These are phyloP conservation scores for Drosophila mercatorum DNA, from an alignment of 2,888 invertebrate species.

Conservation along the genomic window DNA sequence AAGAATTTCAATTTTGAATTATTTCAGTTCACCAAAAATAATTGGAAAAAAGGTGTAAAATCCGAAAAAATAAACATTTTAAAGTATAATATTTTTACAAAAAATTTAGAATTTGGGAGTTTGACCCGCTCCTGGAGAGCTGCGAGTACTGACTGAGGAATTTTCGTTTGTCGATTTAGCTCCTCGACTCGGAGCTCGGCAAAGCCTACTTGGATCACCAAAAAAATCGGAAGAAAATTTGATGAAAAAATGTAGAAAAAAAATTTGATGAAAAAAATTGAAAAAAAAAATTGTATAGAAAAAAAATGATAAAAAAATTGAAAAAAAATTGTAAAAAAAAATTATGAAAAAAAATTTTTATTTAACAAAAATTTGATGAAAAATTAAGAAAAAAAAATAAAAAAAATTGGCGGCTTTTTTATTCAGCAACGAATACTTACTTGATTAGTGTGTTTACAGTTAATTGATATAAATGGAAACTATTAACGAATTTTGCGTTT, in stretches of 20 bases:
- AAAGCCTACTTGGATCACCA: constrained; percentile 7
- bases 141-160: constrained; percentile 13
- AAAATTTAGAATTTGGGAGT: constrained; percentile 22
- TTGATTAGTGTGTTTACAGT: not conserved
- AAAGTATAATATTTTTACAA: not conserved
- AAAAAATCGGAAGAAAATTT: not conserved
- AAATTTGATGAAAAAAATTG: too few species aligned
- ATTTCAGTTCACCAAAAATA: not conserved
- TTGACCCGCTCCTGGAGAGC: constrained; percentile 3
- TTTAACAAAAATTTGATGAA: too few species aligned
- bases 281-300: too few species aligned
- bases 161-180: not conserved
- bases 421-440: not conserved
- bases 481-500: not conserved
- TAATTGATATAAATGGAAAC: not conserved
- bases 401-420: too few species aligned
- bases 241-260: too few species aligned
- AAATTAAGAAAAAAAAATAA: too few species aligned
- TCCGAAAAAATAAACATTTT: not conserved
- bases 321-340: too few species aligned
- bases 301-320: too few species aligned
- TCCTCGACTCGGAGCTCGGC: not conserved
- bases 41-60: not conserved
- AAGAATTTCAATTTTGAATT: not conserved
- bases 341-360: too few species aligned